phyloP scores from a whole-genome alignment of 2,797 vertebrate genomes.

The Phylloscopus collybita region DNA sequence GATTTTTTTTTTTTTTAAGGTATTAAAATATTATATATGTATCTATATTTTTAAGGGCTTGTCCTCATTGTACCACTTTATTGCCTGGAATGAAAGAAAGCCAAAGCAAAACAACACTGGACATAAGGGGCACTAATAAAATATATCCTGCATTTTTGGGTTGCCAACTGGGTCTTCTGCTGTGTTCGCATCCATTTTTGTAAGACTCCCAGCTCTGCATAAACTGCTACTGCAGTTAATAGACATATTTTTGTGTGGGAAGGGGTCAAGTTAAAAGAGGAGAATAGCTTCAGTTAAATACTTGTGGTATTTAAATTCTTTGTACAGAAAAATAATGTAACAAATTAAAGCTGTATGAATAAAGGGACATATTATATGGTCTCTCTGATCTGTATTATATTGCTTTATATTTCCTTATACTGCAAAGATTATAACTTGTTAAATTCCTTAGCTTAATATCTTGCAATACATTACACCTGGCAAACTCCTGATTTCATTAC shows the following conservation, averaged over 20 bases:
- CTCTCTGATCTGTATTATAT: not conserved
- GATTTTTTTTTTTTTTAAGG: not conserved
- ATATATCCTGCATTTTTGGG: not conserved
- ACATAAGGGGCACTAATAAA: not conserved
- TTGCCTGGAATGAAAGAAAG: not conserved
- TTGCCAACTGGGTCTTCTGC: not conserved
- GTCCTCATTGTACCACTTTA: not conserved
- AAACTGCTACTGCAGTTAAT: not conserved
- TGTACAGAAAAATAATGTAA: not conserved
- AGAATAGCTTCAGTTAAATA: not conserved
- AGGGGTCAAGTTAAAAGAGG: not conserved
- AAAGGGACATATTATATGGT: not conserved
- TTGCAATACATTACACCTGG: not conserved
- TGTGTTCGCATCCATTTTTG: not conserved
- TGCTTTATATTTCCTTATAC: not conserved
- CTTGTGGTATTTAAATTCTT: not conserved
- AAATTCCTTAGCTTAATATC: not conserved
- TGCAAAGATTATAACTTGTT: not conserved
- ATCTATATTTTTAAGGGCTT: not conserved
- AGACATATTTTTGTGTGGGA: not conserved
- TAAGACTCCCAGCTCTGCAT: not conserved
- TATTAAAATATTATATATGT: not conserved
- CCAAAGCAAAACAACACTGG: not conserved
- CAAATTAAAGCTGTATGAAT: not conserved
- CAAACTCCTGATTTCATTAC: slow-evolving; percentile 38